These are phyloP conservation scores for Microtus californicus DNA, from an alignment of 2,797 vertebrate genomes.

Conservation along the genomic window DNA sequence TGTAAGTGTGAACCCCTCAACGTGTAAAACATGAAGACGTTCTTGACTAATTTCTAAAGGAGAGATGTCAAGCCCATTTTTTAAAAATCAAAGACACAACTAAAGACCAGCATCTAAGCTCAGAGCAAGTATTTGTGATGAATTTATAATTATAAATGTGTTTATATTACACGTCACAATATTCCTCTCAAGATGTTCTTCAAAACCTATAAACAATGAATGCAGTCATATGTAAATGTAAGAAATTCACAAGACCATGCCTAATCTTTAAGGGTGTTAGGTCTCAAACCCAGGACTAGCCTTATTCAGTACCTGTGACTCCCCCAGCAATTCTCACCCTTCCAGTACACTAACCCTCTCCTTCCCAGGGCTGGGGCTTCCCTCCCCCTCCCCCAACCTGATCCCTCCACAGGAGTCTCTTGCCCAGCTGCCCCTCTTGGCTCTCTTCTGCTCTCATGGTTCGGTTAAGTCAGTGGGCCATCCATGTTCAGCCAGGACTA, in stretches of 20 bases:
- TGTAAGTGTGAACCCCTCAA: background rate
- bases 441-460: background rate
- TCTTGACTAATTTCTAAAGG: slow-evolving; percentile 25
- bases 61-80: background rate
- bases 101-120: slow-evolving; percentile 24
- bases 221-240: background rate
- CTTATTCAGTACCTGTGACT: background rate
- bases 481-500: background rate
- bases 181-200: slow-evolving; percentile 49
- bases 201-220: slow-evolving; percentile 27
- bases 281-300: background rate
- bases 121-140: slow-evolving; percentile 2
- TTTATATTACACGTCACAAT: background rate
- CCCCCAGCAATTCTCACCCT: background rate
- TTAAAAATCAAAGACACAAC: background rate
- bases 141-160: background rate
- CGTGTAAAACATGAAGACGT: slow-evolving; percentile 10
- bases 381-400: too few species aligned
- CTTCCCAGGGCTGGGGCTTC: background rate
- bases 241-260: background rate
- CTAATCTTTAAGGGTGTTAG: background rate
- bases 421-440: background rate
- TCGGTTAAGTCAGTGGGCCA: background rate
- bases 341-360: background rate
- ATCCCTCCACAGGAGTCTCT: background rate